phyloP scores from a whole-genome alignment of 2,113 vertebrate species.

The Oreochromis spilurus region DNA sequence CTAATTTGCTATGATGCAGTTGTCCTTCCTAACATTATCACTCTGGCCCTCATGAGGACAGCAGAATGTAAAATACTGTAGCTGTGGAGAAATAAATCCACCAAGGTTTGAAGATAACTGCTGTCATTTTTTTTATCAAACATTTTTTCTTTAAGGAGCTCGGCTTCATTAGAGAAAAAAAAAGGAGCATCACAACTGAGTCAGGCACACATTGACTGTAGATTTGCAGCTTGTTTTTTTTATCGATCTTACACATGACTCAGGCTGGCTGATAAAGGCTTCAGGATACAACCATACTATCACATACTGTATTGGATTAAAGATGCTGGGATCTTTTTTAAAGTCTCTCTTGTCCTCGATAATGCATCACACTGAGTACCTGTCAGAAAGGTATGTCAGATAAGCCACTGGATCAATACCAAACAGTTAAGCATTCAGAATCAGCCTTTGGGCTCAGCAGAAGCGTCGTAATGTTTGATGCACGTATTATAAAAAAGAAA shows the following conservation, averaged over 20 bases:
- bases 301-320: not conserved
- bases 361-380: not conserved
- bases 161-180: not conserved
- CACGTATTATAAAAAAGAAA: not conserved
- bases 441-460: not conserved
- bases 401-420: constrained; percentile 1
- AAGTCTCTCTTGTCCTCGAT: not conserved
- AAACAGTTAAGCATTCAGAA: not conserved
- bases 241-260: not conserved
- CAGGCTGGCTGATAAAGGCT: not conserved
- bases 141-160: not conserved
- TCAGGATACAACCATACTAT: not conserved
- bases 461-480: not conserved
- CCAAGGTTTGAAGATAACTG: constrained; percentile 3
- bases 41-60: not conserved
- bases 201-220: not conserved
- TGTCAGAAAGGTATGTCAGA: constrained; percentile 3
- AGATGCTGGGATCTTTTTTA: not conserved
- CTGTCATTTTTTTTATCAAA: not conserved
- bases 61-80: not conserved
- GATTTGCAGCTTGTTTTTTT: not conserved
- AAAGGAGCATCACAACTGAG: not conserved
- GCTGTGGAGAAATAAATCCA: not conserved
- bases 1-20: constrained; percentile 19
- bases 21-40: constrained; percentile 28